Percentiles rank a stretch among this genome's conserved stretches.
phyloP scores from a whole-genome alignment of 1,140 invertebrate species.

The Pararge aegeria region DNA sequence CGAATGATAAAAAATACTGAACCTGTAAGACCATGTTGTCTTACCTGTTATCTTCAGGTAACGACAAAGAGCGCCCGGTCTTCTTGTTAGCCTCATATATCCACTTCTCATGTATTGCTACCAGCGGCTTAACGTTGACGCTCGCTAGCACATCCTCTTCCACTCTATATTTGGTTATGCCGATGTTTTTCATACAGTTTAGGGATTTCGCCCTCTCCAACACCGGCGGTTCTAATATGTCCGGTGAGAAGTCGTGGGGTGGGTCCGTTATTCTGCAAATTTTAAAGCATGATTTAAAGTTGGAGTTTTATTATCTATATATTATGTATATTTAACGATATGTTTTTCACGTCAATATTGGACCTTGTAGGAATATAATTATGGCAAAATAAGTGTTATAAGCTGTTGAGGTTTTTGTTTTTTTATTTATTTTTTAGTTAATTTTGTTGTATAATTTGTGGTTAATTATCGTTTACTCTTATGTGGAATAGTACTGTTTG shows the following conservation, averaged over 20 bases:
- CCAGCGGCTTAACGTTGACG: conserved; percentile 70
- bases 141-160: conserved; percentile 54
- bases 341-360: too few relatives aligned
- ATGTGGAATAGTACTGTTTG: too few relatives aligned
- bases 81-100: conserved; percentile 69
- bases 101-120: conserved; percentile 75
- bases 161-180: conserved; percentile 13
- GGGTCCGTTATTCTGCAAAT: conserved; percentile 38
- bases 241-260: conserved; percentile 37
- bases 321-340: too few relatives aligned
- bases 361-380: too few relatives aligned
- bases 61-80: conserved; percentile 53
- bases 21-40: too few relatives aligned
- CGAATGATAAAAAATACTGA: too few relatives aligned
- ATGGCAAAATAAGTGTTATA: too few relatives aligned
- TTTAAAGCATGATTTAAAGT: not conserved
- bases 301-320: too few relatives aligned
- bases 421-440: too few relatives aligned
- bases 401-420: too few relatives aligned
- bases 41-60: conserved; percentile 61
- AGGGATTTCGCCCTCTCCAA: conserved; percentile 34
- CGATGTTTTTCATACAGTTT: conserved; percentile 18
- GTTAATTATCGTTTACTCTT: too few relatives aligned
- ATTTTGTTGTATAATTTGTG: too few relatives aligned
- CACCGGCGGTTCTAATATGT: conserved; percentile 25